phyloP scores from a whole-genome alignment of 2,113 vertebrate genomes.

The Empidonax alnorum region DNA sequence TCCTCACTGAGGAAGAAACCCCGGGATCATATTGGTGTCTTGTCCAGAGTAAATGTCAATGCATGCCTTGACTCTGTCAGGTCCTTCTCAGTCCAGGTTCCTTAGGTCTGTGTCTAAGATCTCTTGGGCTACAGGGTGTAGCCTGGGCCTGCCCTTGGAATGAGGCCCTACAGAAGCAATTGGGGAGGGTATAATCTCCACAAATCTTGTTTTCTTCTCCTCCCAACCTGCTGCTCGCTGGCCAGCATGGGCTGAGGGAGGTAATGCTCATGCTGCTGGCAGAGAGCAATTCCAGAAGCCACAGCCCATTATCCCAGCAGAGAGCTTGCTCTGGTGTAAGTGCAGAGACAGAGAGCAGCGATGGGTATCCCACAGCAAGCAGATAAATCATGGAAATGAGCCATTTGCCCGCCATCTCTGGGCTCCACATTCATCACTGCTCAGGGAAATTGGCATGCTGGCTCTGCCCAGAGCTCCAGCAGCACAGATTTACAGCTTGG shows the following conservation, averaged over 20 bases:
- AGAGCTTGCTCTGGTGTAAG: not conserved
- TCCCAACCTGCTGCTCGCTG: accelerated
- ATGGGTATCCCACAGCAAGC: accelerated
- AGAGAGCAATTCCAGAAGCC: not conserved
- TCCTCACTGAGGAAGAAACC: not conserved
- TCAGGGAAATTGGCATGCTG: not conserved
- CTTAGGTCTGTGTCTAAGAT: not conserved
- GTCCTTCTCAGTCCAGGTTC: not conserved
- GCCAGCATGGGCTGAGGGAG: not conserved
- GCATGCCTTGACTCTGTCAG: not conserved
- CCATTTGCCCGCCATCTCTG: not conserved
- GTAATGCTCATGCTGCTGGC: not conserved
- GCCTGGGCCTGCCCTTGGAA: not conserved
- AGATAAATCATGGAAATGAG: not conserved
- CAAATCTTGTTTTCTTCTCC: not conserved
- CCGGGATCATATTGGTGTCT: not conserved
- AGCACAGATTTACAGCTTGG: not conserved
- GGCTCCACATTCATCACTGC: not conserved
- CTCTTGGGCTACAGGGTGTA: not conserved
- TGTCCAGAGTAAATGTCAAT: not conserved
- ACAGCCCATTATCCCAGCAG: not conserved
- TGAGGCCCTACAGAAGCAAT: not conserved
- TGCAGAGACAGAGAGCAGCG: not conserved
- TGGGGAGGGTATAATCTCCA: not conserved
- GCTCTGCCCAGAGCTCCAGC: not conserved